Evolutionary conservation across 2,888 invertebrate genomes (phyloP), one percentile per base, ranked within the genome.

Genomic region (Nemoura dubitans): DNA sequence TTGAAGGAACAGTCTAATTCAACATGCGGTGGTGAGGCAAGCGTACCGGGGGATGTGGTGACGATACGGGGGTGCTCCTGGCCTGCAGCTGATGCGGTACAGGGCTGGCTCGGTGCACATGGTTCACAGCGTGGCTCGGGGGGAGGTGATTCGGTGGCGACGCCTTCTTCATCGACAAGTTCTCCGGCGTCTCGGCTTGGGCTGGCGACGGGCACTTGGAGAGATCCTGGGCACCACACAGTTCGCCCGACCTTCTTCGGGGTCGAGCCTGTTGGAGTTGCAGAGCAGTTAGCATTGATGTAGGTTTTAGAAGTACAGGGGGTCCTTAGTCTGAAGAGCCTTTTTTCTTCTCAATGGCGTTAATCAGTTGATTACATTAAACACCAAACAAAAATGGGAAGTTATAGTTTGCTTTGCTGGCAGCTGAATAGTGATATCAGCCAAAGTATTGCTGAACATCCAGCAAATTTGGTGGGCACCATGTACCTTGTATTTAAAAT

Each of bases 181-280:
- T 95, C 90, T 95, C 94, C 0, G 92, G 92, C 2, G 90, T 91
- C 88, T 92, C 92, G 89, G 89, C 89, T 90, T 87, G 89, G 80
- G 88, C 90, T n/a, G 89, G 88, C 27, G 87, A 91, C 90, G 16
- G 91, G 90, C 88, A 91, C 88, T 91, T 93, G 83, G 93, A 92
- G 78, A 95, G 92, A 90, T 95, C 95, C 89, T 95, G 95, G 0
- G 94, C 93, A 16, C 93, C 93, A 89, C 92, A 92, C 87, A 93
- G 89, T 89, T 97, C 97, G 6, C 97, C 97, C 0, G 97, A 97
- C 90, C 97, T 94, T 88, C 97, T 93, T 82, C 97, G 93, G 1
- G 97, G 97, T 84, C 97, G 93, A 7, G 97, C 97, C 92, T 97
- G 87, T 25, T 87, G 87, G 59, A 59, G 10, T 59, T 59, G 59